Evolutionary conservation across 2,113 vertebrate genomes (phyloP).

Genomic region (Pelecanus crispus): DNA sequence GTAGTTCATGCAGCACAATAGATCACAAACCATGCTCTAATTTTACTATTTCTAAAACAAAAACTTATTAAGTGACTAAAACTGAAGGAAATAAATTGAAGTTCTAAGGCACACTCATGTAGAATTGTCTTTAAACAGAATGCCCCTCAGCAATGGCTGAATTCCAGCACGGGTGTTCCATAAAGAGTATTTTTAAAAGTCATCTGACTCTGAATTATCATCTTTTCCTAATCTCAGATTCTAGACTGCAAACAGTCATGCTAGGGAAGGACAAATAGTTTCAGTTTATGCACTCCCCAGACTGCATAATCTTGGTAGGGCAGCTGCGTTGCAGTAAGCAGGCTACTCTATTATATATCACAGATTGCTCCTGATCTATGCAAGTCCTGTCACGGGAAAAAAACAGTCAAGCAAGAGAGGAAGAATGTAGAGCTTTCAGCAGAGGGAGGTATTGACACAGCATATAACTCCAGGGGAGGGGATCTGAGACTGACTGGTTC

Average conservation of each 20-base stretch:
- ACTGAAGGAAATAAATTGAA: neutral
- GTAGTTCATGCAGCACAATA: neutral
- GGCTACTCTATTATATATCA: neutral
- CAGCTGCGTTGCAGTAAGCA: neutral
- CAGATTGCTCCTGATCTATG: neutral
- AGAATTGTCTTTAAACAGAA: neutral
- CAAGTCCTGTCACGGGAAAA: neutral
- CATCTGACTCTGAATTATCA: neutral
- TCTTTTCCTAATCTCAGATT: neutral
- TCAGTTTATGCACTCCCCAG: neutral
- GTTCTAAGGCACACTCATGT: neutral
- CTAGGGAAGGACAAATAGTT: neutral
- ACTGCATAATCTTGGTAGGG: neutral
- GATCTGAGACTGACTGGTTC: neutral
- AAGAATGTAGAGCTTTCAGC: slow-evolving; percentile 62
- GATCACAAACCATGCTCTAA: neutral
- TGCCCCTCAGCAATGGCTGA: neutral
- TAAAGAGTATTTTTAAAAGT: slow-evolving; percentile 11
- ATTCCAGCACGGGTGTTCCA: neutral
- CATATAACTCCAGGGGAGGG: neutral
- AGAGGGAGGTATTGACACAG: slow-evolving; percentile 74
- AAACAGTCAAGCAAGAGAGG: neutral
- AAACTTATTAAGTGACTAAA: slow-evolving; percentile 9
- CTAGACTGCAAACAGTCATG: neutral
- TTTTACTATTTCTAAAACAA: slow-evolving; percentile 50